phyloP scores from a whole-genome alignment of 2,113 vertebrate species.

The Cheilinus undulatus region DNA sequence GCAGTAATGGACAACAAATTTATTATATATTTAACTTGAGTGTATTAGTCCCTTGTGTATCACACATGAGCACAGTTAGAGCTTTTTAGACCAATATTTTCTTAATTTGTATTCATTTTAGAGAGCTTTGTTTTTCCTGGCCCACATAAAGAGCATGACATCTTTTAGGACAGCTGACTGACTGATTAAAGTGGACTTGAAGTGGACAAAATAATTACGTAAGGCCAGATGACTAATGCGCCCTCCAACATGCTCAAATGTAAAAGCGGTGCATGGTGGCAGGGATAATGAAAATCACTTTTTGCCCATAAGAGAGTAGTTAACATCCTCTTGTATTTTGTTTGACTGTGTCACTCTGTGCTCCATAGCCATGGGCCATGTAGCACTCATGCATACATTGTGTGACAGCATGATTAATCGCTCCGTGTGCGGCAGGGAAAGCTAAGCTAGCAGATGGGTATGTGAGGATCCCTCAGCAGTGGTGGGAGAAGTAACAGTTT shows the following conservation, averaged over 20 bases:
- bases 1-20: background rate
- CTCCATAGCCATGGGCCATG: conserved; percentile 47
- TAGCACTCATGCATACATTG: conserved; percentile 50
- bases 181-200: conserved; percentile 35
- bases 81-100: background rate
- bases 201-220: conserved; percentile 15
- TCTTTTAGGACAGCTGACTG: conserved; percentile 11
- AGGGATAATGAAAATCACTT: conserved; percentile 16
- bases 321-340: conserved; percentile 29
- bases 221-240: conserved; percentile 18
- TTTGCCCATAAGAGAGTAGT: conserved; percentile 39
- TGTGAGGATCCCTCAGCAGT: conserved; percentile 42
- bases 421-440: conserved; percentile 49
- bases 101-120: background rate
- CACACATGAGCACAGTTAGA: background rate
- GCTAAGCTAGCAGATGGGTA: conserved; percentile 60
- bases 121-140: background rate
- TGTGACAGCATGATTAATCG: conserved; percentile 78
- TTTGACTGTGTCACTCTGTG: conserved; percentile 49
- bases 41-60: background rate
- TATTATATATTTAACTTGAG: background rate
- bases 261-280: background rate
- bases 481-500: conserved; percentile 47
- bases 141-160: conserved; percentile 6
- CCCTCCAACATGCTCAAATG: background rate